phyloP scores from a whole-genome alignment of 2,888 invertebrate species.

The Thymelicus lineola region DNA sequence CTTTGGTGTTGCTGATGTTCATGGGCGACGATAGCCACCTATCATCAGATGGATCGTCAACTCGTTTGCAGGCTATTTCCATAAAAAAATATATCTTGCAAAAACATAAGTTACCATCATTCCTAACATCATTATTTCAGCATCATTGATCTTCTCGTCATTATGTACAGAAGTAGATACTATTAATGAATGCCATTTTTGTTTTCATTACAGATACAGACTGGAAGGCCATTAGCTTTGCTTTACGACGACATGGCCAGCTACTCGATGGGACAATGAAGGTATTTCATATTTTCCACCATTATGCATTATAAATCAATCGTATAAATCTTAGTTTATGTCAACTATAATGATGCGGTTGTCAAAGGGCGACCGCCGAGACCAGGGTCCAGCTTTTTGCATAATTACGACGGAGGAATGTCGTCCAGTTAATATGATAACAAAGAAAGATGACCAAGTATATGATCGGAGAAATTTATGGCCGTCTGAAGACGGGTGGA shows the following conservation, averaged over 20 bases:
- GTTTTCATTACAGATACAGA: conserved; percentile 27
- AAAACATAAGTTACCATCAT: no score
- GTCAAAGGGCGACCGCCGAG: conserved; percentile 79
- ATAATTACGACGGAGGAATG: conserved; percentile 81
- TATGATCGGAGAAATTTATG: conserved; percentile 74
- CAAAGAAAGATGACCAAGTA: conserved; percentile 80
- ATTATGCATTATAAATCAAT: conserved; percentile 66
- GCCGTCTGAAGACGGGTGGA: conserved; percentile 50
- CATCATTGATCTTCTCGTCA: background rate
- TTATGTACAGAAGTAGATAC: background rate
- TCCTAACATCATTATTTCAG: no score
- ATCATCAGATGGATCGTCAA: no score
- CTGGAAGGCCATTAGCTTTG: conserved; percentile 24
- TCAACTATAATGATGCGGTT: conserved; percentile 80
- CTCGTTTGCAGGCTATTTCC: no score
- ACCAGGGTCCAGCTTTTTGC: conserved; percentile 81
- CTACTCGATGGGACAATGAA: conserved; percentile 31
- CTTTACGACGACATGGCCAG: conserved; percentile 29
- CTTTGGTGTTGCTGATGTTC: no score
- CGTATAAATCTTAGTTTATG: conserved; percentile 80
- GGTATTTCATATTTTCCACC: conserved; percentile 69
- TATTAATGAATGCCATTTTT: conserved; percentile 29
- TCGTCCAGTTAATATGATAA: conserved; percentile 80
- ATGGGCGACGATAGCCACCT: no score
- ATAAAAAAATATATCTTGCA: no score